Evolutionary conservation across 2,888 invertebrate species (phyloP).

Genomic region (Meiosimyza platycephala): DNA sequence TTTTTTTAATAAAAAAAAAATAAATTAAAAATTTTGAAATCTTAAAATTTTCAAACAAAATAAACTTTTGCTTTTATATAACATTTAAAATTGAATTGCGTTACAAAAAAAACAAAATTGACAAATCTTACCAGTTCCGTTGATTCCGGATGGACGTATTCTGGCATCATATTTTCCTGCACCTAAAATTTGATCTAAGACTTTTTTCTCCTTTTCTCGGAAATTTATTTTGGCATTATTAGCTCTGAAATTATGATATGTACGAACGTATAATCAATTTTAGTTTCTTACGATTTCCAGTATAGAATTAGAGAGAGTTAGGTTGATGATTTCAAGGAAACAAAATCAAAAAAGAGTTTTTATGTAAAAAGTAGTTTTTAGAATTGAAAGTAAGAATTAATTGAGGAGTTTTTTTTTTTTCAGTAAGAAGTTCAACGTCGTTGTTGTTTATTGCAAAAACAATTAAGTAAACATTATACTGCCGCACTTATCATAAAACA

Average conservation of each 20-base stretch:
- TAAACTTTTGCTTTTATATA: background rate
- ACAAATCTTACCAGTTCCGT: constrained; percentile 84
- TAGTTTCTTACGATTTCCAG: constrained; percentile 31
- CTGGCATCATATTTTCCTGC: constrained; percentile 92
- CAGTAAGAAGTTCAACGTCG: no score
- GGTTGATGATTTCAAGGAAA: constrained; percentile 16
- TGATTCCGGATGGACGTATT: constrained; percentile 92
- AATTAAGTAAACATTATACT: constrained; percentile 52
- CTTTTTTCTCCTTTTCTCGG: constrained; percentile 94
- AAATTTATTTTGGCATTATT: constrained; percentile 87
- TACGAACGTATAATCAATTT: constrained; percentile 61
- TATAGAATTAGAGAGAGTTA: constrained; percentile 49
- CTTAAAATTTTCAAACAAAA: background rate
- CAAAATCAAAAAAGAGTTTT: constrained; percentile 16
- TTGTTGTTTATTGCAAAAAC: background rate
- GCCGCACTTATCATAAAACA: constrained; percentile 63
- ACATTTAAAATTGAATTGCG: no score
- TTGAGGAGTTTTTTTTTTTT: constrained; percentile 18
- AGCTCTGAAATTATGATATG: constrained; percentile 73
- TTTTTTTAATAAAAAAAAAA: background rate
- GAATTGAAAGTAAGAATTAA: constrained; percentile 45
- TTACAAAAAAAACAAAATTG: background rate
- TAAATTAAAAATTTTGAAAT: background rate
- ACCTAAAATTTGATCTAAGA: constrained; percentile 92
- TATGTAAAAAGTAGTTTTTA: constrained; percentile 28